Evolutionary conservation across 2,888 invertebrate genomes (phyloP), one percentile per base, ranked within the genome.

Genomic region (Pachliopta kotzebuea): DNA sequence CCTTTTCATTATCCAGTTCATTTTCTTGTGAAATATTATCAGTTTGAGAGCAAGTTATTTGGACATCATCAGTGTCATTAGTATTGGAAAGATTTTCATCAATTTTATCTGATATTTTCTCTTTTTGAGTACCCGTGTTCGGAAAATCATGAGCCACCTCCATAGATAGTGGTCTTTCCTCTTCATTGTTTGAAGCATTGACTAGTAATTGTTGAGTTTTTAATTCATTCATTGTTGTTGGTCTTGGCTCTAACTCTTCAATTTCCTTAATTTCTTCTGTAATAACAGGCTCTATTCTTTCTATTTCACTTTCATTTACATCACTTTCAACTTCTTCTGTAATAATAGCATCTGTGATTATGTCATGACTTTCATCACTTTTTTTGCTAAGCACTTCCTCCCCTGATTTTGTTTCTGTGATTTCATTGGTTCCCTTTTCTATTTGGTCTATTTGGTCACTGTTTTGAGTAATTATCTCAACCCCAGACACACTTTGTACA

Each of bases 11-110:
- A 21, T 76, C 74, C 9, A 45, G 21, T 17, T 76, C 71, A 21
- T 69, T 68, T 8, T 87, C 85, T 75, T 81, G 86, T 4, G 88
- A 85, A 60, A 61, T 73, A 57, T 74, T 76, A 0, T 80, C 55
- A 2, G 71, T 65, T 78, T 91, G 91, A 4, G 88, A 90, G 63
- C 89, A 89, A 69, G 86, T 87, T 57, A 90, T 89, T 68, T 85
- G 84, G 4, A 89, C 71, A 68, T 91, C 91, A 68, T 90, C 90
- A 1, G 86, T 86, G 11, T 89, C 90, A 67, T 83, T 88, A 0
- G 84, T 83, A 63, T 85, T 84, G 0, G 90, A 88, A 18, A 90
- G 71, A 62, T 84, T 84, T 42, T 88, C 88, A 18, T 83, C 85
- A n/a, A 77, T 71, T 70, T 78, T 84, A 14, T 88, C 89, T 20